Percentiles rank a stretch among this genome's conserved stretches.
Conservation (phyloP, 1,140 invertebrate species). For the Piezodorus guildinii region DNA sequence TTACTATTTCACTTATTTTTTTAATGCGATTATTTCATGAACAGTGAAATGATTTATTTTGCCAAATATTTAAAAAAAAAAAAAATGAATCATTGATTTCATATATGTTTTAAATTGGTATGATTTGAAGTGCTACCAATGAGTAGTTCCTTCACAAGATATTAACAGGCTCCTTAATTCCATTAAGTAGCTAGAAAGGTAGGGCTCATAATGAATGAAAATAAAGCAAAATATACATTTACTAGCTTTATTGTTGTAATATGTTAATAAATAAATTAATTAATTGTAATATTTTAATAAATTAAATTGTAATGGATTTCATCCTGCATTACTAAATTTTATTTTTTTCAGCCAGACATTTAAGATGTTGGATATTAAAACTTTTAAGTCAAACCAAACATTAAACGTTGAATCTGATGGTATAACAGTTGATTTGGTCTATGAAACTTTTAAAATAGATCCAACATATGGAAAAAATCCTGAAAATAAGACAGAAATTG, state of each 20-base stretch:
- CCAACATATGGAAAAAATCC: conserved; percentile 28
- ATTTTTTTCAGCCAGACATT: conserved; percentile 10
- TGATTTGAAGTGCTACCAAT: too few species aligned
- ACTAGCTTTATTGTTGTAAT: too few species aligned
- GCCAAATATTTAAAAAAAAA: too few species aligned
- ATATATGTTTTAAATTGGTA: too few species aligned
- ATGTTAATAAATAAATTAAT: not conserved
- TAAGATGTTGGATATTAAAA: not conserved
- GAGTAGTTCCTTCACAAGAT: too few species aligned
- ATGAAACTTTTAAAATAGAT: conserved; percentile 25
- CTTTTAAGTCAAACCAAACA: conserved; percentile 19
- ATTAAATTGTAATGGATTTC: not conserved
- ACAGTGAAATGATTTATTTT: too few species aligned
- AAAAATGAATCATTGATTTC: too few species aligned
- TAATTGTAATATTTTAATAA: not conserved
- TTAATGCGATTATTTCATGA: not conserved
- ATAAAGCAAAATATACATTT: too few species aligned
- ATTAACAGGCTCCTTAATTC: too few species aligned
- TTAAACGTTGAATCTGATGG: conserved; percentile 2
- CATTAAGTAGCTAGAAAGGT: too few species aligned
- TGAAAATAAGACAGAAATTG: conserved; percentile 25
- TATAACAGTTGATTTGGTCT: conserved; percentile 10
- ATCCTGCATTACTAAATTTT: not conserved
- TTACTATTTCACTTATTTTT: not conserved
- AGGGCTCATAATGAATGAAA: not conserved